Percentiles rank a stretch among this genome's conserved stretches.
Conservation (phyloP, 2,797 vertebrate species). For the Miichthys miiuy region DNA sequence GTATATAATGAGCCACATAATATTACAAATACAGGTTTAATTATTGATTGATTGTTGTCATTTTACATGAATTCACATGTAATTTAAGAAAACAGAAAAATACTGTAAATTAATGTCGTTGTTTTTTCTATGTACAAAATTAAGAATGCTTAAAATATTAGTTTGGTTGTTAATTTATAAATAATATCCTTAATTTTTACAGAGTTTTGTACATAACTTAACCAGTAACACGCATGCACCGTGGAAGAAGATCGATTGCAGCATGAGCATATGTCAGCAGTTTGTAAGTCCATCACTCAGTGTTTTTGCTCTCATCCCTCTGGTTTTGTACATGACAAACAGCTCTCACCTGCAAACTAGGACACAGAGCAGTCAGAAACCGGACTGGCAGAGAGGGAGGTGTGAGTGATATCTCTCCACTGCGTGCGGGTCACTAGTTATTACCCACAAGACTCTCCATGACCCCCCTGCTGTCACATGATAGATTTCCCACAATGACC, state of each 20-base stretch:
- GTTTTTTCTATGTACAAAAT: too few species aligned
- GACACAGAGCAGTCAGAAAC: conserved; percentile 4
- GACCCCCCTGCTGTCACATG: conserved; percentile 50
- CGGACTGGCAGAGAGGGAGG: conserved; percentile 9
- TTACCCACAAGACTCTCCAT: conserved; percentile 50
- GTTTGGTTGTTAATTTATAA: too few species aligned
- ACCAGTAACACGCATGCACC: background rate
- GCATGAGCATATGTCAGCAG: conserved; percentile 6
- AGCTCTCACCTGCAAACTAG: conserved; percentile 32
- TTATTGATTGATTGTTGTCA: too few species aligned
- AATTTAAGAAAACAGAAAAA: too few species aligned
- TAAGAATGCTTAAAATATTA: too few species aligned
- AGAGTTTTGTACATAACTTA: too few species aligned
- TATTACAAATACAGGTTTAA: too few species aligned
- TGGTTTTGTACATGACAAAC: conserved; percentile 31
- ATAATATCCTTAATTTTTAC: too few species aligned
- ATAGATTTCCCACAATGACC: conserved; percentile 57
- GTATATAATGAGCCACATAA: too few species aligned
- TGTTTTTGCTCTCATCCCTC: background rate
- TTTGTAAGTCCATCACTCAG: conserved; percentile 17
- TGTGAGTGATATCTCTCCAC: conserved; percentile 58
- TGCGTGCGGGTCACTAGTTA: conserved; percentile 52
- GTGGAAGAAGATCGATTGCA: background rate
- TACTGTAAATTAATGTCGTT: too few species aligned
- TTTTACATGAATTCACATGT: too few species aligned